Base-by-base conservation (phyloP, 2,797 vertebrate genomes). In the Tolypeutes matacus region DNA sequence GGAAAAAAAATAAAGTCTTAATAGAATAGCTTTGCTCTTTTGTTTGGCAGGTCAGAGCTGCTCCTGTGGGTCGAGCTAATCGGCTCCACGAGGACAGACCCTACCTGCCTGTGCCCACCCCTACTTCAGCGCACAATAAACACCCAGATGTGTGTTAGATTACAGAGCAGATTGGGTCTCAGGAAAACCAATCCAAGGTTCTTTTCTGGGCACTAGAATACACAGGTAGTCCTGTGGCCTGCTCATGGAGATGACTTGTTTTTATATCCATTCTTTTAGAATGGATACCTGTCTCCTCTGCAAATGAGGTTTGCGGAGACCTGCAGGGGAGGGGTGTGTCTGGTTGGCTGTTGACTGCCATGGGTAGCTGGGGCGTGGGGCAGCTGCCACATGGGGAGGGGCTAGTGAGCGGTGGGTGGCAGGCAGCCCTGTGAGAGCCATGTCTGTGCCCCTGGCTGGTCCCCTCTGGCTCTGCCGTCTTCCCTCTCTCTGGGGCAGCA, bases 1-100 rank as follows among this genome's bases (percentile, higher is more conserved):
- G 6, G 39, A 23, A 23, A 72, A 31, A 86, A 72, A 69, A 3
- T 69, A 82, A 51, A 95, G 65, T 23, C 75, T 69, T 82, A 42
- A 21, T 80, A 85, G 72, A 78, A 14, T n/a, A 21, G 83, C 72
- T 86, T 83, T 75, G 72, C 67, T n/a, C 34, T 89, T 94, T 60
- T 89, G 29, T 77, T 69, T 29, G 53, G 51, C 46, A 31, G 6
- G 17, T 65, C 75, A 65, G 25, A 82, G 76, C 51, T 36, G 42
- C 75, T 31, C 31, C 3, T 8, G 56, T 81, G 12, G 25, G 14
- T 76, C 31, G 77, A 86, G 58, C 31, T 60, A 34, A 86, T 83
- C 77, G 83, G 51, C 72, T 77, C 62, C 2, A 0, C 51, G 64
- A 80, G 62, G 36, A 75, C 53, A 94, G 80, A 46, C 49, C 77